Conservation (phyloP, 2,113 vertebrate species). For the Tinamus guttatus region DNA sequence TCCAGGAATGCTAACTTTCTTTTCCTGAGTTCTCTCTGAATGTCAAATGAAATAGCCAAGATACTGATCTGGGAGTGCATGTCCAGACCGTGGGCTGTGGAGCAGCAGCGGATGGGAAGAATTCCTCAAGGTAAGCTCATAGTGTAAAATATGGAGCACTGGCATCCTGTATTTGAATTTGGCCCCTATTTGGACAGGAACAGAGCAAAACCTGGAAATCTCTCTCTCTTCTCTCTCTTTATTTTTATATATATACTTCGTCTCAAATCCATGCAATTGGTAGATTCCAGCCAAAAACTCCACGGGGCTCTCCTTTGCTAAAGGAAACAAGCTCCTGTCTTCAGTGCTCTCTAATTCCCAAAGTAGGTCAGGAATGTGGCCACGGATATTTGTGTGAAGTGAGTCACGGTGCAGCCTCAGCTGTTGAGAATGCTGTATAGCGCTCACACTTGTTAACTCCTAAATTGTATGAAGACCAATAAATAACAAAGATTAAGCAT, state of each 20-base stretch:
- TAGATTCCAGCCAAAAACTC: neutral
- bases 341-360: slow-evolving; percentile 3
- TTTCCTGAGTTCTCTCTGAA: neutral
- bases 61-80: neutral
- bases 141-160: neutral
- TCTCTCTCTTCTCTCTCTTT: too few relatives aligned
- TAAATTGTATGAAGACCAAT: neutral
- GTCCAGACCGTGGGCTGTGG: neutral
- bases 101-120: neutral
- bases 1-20: neutral
- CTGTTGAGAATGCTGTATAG: neutral
- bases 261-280: rapidly evolving
- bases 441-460: neutral
- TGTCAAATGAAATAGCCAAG: neutral
- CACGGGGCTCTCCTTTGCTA: neutral
- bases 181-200: neutral
- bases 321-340: neutral
- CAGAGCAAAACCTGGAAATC: neutral
- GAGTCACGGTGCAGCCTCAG: neutral
- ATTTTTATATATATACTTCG: neutral
- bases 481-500: neutral
- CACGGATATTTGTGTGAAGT: neutral
- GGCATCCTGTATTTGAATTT: neutral
- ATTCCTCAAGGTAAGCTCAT: neutral
- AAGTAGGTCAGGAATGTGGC: slow-evolving; percentile 49